Percentiles rank a stretch among this genome's conserved stretches.
These are phyloP conservation scores for Chelon auratus DNA, from an alignment of 2,797 vertebrate genomes.

Conservation along the genomic window DNA sequence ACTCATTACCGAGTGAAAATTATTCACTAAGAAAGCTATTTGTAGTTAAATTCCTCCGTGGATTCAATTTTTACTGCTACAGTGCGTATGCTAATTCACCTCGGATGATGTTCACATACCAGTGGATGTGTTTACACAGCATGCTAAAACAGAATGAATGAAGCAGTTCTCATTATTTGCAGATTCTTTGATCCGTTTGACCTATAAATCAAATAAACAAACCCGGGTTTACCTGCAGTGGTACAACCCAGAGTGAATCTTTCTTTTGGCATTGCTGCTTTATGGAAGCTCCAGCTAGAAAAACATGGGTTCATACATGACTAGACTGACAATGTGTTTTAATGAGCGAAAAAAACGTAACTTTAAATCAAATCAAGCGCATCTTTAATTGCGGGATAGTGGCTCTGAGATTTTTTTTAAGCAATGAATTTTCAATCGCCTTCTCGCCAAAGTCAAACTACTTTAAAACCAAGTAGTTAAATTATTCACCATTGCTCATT, in stretches of 20 bases:
- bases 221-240: neutral
- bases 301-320: slow-evolving; percentile 27
- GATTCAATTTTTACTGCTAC: slow-evolving; percentile 38
- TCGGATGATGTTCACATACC: slow-evolving; percentile 35
- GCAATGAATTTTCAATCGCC: slow-evolving; percentile 59
- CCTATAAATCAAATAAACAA: slow-evolving; percentile 4
- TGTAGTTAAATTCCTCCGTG: slow-evolving; percentile 36
- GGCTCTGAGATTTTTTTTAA: slow-evolving; percentile 20
- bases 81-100: slow-evolving; percentile 41
- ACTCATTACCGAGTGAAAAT: slow-evolving; percentile 20
- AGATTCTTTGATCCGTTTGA: slow-evolving; percentile 22
- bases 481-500: slow-evolving; percentile 65
- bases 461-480: slow-evolving; percentile 63
- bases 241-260: neutral
- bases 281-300: neutral
- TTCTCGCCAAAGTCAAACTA: slow-evolving; percentile 47
- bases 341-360: slow-evolving; percentile 44
- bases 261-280: neutral
- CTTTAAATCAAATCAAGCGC: slow-evolving; percentile 61
- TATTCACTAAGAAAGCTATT: slow-evolving; percentile 33
- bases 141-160: slow-evolving; percentile 7
- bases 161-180: slow-evolving; percentile 26
- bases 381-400: slow-evolving; percentile 55
- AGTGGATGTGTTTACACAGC: slow-evolving; percentile 20
- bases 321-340: slow-evolving; percentile 37